Base-by-base conservation (phyloP, 2,113 vertebrate species). In the Rhipidura dahli region DNA sequence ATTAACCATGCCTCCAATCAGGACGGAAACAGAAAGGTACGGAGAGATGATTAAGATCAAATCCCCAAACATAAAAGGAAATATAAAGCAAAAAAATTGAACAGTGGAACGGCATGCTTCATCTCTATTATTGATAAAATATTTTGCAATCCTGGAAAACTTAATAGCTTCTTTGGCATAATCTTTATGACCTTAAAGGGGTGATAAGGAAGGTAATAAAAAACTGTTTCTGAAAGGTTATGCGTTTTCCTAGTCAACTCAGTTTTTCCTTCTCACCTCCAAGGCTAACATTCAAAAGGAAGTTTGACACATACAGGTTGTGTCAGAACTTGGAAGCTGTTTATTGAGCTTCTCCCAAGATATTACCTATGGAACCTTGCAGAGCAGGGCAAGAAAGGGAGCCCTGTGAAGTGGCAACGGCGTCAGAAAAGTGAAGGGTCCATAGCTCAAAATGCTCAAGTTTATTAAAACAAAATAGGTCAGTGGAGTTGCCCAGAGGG, bases 111-210 rank as follows among this genome's bases (percentile, higher is more conserved):
- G 23, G 95, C 87, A 94, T 87, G 75, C 91, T 96, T 96, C 93
- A 90, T 89, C 86, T 93, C 71, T 89, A 94, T 56, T 64, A 91
- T 93, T 94, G 96, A 97, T 96, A 96, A 97, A 96, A 97, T 97
- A 97, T 95, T 97, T 97, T 97, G 88, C 93, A 95, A 89, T 96
- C 94, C 90, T 97, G 83, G 79, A 93, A 94, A 97, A 96, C 69
- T 82, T 95, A 97, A 95, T 94, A 94, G 84, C 37, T 94, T 91
- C 72, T 92, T 94, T 86, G 91, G 70, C 68, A 92, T 89, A 97
- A 96, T 94, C 96, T 95, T 96, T 94, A 91, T 72, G 90, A 93
- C 94, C 87, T 94, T 92, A 95, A 94, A 94, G 61, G 72, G 33
- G 59, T 71, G 96, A 97, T 97, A 97, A 97, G 93, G 83, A 81